Conservation (phyloP, 2,888 invertebrate species). For the Noctua comes region DNA sequence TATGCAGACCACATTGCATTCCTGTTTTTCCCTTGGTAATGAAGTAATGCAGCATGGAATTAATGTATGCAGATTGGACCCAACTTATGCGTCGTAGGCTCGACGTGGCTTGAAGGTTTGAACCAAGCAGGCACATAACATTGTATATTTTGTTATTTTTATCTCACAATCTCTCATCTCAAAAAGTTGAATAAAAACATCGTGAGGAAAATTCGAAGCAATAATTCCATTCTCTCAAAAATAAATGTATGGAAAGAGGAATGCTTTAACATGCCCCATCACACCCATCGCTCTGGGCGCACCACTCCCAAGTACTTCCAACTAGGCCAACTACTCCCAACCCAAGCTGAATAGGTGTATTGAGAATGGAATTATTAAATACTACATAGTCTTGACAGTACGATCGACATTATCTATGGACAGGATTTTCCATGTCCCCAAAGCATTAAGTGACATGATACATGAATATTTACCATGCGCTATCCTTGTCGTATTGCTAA, state of each 20-base stretch:
- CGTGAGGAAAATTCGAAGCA: not conserved
- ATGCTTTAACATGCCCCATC: not conserved
- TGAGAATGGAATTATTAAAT: not conserved
- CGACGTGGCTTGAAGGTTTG: not conserved
- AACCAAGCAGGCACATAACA: too few relatives aligned
- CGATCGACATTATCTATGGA: conserved; percentile 2
- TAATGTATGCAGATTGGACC: not conserved
- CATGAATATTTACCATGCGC: conserved; percentile 15
- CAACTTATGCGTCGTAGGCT: not conserved
- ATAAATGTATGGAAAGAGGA: not conserved
- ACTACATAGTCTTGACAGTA: not conserved
- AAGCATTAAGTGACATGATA: not conserved
- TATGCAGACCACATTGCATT: not conserved
- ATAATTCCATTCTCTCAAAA: not conserved
- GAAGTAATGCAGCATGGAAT: not conserved
- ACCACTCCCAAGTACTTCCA: not conserved
- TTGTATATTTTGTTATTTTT: too few relatives aligned
- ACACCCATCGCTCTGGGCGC: not conserved
- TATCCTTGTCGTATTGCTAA: conserved; percentile 23
- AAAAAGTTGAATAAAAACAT: not conserved
- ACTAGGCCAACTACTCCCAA: not conserved
- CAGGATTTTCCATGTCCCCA: conserved; percentile 11
- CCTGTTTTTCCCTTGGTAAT: not conserved
- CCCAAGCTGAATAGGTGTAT: not conserved
- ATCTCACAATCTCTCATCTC: not conserved